A percentile compares a stretch with the other conserved stretches of the same genome.
These are phyloP conservation scores for Oncorhynchus tshawytscha DNA, from an alignment of 2,113 vertebrate species.

Conservation along the genomic window DNA sequence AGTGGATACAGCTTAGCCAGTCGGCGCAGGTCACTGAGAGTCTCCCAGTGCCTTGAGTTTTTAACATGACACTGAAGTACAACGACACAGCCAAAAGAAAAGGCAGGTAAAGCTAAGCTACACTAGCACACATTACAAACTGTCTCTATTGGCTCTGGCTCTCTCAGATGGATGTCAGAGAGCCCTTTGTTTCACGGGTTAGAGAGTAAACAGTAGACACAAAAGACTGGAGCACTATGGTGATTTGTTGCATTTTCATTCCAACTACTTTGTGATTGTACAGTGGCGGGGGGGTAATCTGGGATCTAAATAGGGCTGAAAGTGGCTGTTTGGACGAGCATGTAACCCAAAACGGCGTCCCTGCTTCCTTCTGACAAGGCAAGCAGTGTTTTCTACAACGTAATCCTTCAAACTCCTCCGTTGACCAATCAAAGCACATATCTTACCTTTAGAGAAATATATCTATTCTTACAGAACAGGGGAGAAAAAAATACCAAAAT, in stretches of 20 bases:
- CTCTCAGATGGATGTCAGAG: conserved; percentile 48
- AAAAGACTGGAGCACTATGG: neutral
- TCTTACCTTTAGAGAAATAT: conserved; percentile 27
- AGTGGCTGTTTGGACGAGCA: conserved; percentile 63
- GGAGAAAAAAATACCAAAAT: too few relatives aligned
- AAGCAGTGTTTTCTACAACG: conserved; percentile 23
- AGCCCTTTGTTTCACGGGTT: conserved; percentile 62
- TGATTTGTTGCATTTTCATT: conserved; percentile 77
- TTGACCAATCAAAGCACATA: conserved; percentile 59
- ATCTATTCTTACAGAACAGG: conserved; percentile 2
- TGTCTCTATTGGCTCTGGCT: conserved; percentile 62
- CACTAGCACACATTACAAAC: conserved; percentile 69
- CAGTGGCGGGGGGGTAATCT: conserved; percentile 59
- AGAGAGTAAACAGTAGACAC: neutral
- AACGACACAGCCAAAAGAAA: conserved; percentile 75
- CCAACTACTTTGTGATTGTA: conserved; percentile 59
- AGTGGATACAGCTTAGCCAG: conserved; percentile 82
- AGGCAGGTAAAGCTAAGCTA: conserved; percentile 61
- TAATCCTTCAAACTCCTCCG: conserved; percentile 55
- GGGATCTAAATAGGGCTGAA: conserved; percentile 70
- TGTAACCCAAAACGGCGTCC: conserved; percentile 60
- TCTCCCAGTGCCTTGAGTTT: conserved; percentile 80
- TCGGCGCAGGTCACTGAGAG: conserved; percentile 73
- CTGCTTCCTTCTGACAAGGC: conserved; percentile 45
- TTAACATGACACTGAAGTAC: conserved; percentile 88